These are phyloP conservation scores for Ypsolopha sequella DNA, from an alignment of 2,888 invertebrate genomes.

Conservation along the genomic window DNA sequence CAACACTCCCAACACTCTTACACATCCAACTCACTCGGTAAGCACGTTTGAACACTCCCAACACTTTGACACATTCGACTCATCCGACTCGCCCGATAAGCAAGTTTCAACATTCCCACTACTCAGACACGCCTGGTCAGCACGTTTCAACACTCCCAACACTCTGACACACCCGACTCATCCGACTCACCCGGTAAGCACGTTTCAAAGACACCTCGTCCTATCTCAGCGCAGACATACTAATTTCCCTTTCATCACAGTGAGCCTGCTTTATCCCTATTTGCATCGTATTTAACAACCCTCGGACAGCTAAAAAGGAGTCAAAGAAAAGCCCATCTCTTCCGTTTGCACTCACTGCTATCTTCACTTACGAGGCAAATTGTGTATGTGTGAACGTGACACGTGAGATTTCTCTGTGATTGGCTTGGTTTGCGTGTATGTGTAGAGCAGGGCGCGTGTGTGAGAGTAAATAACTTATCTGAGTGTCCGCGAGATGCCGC, in stretches of 20 bases:
- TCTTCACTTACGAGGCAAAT: slow-evolving; percentile 12
- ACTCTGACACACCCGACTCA: too few relatives aligned
- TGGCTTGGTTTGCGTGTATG: background rate
- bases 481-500: slow-evolving; percentile 19
- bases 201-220: slow-evolving; percentile 13
- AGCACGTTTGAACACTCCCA: too few relatives aligned
- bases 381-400: background rate
- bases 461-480: slow-evolving; percentile 5
- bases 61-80: too few relatives aligned
- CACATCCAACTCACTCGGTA: too few relatives aligned
- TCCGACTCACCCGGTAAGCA: background rate
- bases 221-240: slow-evolving; percentile 15
- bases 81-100: too few relatives aligned
- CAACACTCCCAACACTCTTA: too few relatives aligned
- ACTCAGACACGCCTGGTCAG: too few relatives aligned
- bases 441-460: slow-evolving; percentile 7
- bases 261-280: slow-evolving; percentile 52
- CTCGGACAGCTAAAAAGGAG: slow-evolving; percentile 56
- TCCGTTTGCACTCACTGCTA: slow-evolving; percentile 51
- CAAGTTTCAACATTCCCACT: too few relatives aligned
- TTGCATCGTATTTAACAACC: slow-evolving; percentile 64
- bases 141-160: too few relatives aligned
- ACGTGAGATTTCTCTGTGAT: background rate
- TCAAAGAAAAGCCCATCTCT: slow-evolving; percentile 64
- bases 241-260: slow-evolving; percentile 50